phyloP scores from a whole-genome alignment of 1,140 invertebrate genomes.

The Asobara japonica region DNA sequence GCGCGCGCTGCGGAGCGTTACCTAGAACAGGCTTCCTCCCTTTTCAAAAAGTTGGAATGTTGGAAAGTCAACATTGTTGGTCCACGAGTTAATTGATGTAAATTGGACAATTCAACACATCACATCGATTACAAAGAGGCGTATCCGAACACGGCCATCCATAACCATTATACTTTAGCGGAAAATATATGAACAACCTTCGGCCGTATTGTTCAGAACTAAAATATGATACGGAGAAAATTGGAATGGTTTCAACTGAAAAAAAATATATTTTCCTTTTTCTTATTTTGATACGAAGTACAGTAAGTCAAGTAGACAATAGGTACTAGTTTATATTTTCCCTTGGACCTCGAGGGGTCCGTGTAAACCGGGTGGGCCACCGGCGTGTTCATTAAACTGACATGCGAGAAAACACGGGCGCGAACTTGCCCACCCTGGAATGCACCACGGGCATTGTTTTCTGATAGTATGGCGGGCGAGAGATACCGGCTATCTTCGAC shows the following conservation, averaged over 20 bases:
- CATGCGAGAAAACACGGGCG: constrained; percentile 37
- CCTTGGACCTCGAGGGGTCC: constrained; percentile 11
- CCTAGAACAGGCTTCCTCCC: too few species aligned
- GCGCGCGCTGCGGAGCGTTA: too few species aligned
- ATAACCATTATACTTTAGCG: neutral
- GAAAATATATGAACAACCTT: neutral
- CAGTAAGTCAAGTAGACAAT: constrained; percentile 22
- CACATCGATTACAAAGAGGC: too few species aligned
- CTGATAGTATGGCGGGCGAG: neutral
- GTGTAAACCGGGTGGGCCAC: constrained; percentile 42
- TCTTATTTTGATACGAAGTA: neutral
- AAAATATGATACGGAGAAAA: neutral
- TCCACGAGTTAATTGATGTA: too few species aligned
- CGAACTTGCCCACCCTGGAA: constrained; percentile 29
- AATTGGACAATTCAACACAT: too few species aligned
- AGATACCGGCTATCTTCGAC: neutral
- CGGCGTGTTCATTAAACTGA: constrained; percentile 46
- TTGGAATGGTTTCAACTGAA: neutral
- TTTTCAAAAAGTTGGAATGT: too few species aligned
- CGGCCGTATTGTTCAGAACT: neutral
- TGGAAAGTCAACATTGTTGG: too few species aligned
- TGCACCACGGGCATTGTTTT: constrained; percentile 28
- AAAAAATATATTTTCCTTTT: neutral
- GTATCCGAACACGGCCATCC: too few species aligned
- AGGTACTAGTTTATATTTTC: constrained; percentile 37